Conservation (phyloP, 2,113 vertebrate species). For the Hassar affinis region DNA sequence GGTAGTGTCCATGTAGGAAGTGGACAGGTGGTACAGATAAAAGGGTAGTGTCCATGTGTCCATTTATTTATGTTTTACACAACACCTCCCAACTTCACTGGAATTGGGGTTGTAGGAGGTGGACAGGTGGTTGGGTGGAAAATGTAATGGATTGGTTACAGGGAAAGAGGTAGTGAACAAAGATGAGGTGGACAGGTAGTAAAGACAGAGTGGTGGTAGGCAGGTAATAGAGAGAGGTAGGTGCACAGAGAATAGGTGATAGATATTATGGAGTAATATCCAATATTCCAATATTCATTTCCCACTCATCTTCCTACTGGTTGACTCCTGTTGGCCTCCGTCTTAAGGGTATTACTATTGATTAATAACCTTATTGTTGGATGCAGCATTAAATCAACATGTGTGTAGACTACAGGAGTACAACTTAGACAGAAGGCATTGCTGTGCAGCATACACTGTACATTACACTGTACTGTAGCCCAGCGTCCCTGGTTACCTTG, state of each 20-base stretch:
- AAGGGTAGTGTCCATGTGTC: background rate
- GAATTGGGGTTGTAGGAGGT: no score
- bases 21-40: background rate
- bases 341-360: background rate
- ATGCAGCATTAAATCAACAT: background rate
- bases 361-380: background rate
- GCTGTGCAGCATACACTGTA: no score
- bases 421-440: no score
- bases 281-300: no score
- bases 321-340: background rate
- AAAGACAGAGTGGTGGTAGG: background rate
- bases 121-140: no score
- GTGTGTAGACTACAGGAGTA: no score
- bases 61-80: no score
- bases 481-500: background rate
- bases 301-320: background rate
- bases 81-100: no score
- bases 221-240: background rate
- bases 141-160: no score
- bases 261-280: background rate
- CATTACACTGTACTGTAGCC: background rate
- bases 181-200: background rate
- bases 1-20: no score
- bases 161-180: background rate
- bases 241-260: background rate